Percentiles rank a stretch among this genome's conserved stretches.
These are phyloP conservation scores for Cylindroiulus punctatus DNA, from an alignment of 2,888 invertebrate genomes.

Conservation along the genomic window DNA sequence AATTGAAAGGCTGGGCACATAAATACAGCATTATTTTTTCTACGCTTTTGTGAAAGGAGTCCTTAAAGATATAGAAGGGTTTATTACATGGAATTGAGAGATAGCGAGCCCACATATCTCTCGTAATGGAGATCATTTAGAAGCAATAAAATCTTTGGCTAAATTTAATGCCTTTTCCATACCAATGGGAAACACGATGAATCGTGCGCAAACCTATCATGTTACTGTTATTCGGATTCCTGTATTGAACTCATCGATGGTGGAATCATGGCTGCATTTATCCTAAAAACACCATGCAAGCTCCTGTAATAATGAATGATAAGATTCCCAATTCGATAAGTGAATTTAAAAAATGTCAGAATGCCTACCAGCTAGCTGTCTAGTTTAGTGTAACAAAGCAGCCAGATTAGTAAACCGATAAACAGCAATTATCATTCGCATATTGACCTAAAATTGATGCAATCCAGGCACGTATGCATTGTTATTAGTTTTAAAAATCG, in stretches of 20 bases:
- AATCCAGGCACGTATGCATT: not conserved
- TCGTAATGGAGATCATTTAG: slow-evolving; percentile 39
- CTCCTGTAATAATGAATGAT: not conserved
- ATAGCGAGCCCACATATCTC: slow-evolving; percentile 38
- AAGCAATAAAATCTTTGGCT: slow-evolving; percentile 43
- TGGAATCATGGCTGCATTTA: not conserved
- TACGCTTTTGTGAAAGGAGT: slow-evolving; percentile 39
- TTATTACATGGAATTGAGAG: slow-evolving; percentile 37
- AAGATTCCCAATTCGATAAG: slow-evolving; percentile 11
- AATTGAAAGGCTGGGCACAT: slow-evolving; percentile 47
- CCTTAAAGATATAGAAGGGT: slow-evolving; percentile 45
- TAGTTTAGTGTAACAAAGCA: not conserved
- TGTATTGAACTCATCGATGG: not conserved
- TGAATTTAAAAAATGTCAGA: not conserved
- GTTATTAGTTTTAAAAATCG: not conserved
- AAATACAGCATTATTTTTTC: slow-evolving; percentile 43
- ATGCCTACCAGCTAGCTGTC: not conserved
- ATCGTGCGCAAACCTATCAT: slow-evolving; percentile 13
- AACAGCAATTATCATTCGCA: not conserved
- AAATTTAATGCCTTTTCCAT: slow-evolving; percentile 11
- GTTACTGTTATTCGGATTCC: not conserved
- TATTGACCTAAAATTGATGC: slow-evolving; percentile 8
- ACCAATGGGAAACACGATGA: slow-evolving; percentile 13
- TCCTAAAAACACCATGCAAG: not conserved
- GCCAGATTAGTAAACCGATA: not conserved